Percentiles rank a stretch among this genome's conserved stretches.
These are phyloP conservation scores for Augochlora pura DNA, from an alignment of 1,140 invertebrate genomes.

Conservation along the genomic window DNA sequence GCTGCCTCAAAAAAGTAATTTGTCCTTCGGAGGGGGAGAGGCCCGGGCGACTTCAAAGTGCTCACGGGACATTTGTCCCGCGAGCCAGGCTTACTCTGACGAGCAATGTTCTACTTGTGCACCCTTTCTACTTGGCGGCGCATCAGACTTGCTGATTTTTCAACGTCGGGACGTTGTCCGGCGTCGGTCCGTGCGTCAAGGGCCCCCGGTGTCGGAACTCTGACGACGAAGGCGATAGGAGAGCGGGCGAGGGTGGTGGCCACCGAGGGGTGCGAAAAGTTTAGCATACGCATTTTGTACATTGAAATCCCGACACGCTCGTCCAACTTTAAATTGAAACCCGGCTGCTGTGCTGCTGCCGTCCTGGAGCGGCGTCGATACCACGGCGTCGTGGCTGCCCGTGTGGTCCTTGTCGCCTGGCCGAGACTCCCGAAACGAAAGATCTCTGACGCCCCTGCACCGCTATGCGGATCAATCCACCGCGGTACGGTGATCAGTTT, in stretches of 20 bases:
- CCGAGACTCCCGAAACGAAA: not conserved
- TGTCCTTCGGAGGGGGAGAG: conserved; percentile 53
- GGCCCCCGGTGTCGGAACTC: conserved; percentile 53
- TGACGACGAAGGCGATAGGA: conserved; percentile 54
- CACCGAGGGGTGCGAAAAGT: conserved; percentile 72
- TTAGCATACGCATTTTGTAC: conserved; percentile 78
- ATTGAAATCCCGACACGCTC: conserved; percentile 76
- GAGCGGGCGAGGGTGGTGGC: conserved; percentile 39
- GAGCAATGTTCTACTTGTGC: conserved; percentile 57
- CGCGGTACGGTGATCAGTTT: not conserved
- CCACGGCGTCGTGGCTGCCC: conserved; percentile 18
- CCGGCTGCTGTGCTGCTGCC: conserved; percentile 39
- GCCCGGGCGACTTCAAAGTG: conserved; percentile 63
- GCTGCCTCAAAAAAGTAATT: conserved; percentile 63
- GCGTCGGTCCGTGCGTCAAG: conserved; percentile 52
- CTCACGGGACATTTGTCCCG: conserved; percentile 57
- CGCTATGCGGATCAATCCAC: not conserved
- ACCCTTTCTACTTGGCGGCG: conserved; percentile 66
- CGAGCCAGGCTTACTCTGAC: conserved; percentile 38
- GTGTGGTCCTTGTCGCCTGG: not conserved
- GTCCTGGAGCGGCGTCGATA: conserved; percentile 34
- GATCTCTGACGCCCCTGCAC: not conserved
- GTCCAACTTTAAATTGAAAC: conserved; percentile 78
- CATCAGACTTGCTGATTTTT: conserved; percentile 80
- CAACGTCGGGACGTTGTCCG: conserved; percentile 68